These are phyloP conservation scores for Xiphophorus maculatus DNA, from an alignment of 2,113 vertebrate genomes.

Conservation along the genomic window DNA sequence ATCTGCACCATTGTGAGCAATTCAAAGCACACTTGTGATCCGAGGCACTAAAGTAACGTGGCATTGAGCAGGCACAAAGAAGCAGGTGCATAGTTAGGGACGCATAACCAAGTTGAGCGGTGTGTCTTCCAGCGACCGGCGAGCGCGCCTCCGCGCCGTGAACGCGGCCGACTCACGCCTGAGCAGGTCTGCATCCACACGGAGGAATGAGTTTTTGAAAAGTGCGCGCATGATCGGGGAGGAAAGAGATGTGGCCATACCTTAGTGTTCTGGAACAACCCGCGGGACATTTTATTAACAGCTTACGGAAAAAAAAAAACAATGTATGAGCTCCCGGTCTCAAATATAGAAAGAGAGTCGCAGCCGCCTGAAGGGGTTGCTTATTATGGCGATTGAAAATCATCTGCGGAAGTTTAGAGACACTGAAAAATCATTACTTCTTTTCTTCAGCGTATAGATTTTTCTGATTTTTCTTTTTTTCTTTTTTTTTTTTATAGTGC, in stretches of 20 bases:
- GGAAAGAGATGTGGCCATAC: neutral
- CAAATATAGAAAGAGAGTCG: neutral
- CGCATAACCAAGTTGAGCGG: constrained; percentile 27
- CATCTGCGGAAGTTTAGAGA: too few relatives aligned
- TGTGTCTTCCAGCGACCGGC: constrained; percentile 45
- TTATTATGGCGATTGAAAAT: too few relatives aligned
- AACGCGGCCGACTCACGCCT: too few relatives aligned
- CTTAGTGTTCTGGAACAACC: constrained; percentile 12
- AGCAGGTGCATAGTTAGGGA: neutral
- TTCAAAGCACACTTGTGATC: neutral
- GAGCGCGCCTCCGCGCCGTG: constrained; percentile 2
- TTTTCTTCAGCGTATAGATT: neutral
- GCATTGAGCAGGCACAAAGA: neutral
- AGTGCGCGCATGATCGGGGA: neutral
- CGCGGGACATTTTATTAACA: neutral
- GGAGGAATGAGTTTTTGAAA: neutral
- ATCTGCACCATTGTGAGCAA: neutral
- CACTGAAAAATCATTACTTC: neutral
- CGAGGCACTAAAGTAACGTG: neutral
- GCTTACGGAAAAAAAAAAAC: neutral
- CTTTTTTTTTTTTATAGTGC: neutral
- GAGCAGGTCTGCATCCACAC: neutral
- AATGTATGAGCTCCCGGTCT: constrained; percentile 3
- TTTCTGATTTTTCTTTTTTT: neutral
- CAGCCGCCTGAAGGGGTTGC: too few relatives aligned